Conservation (phyloP, 2,888 invertebrate species). For the Andrena bucephala region DNA sequence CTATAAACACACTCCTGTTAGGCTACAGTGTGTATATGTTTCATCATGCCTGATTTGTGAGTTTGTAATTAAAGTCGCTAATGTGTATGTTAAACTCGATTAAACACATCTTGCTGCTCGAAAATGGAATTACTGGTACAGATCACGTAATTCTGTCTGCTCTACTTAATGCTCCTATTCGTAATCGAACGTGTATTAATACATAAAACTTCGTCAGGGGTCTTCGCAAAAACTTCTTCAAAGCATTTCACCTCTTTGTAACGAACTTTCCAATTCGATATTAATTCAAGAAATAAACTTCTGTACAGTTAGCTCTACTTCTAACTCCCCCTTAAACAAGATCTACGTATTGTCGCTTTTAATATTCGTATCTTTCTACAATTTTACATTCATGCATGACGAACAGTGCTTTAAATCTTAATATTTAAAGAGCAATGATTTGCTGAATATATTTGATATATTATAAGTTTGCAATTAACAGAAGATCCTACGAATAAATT, state of each 20-base stretch:
- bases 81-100: conserved; percentile 32
- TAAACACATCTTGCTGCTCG: conserved; percentile 24
- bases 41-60: conserved; percentile 61
- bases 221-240: background rate
- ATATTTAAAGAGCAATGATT: conserved; percentile 10
- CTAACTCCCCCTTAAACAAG: background rate
- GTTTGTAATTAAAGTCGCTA: conserved; percentile 55
- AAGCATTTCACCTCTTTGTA: background rate
- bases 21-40: conserved; percentile 66
- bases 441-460: conserved; percentile 1
- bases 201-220: background rate
- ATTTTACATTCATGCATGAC: conserved; percentile 32
- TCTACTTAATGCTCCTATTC: background rate
- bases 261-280: background rate
- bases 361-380: background rate
- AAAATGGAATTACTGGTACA: conserved; percentile 15
- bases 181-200: background rate
- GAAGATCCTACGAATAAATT: conserved; percentile 13
- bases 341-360: conserved; percentile 10
- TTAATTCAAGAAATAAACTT: background rate
- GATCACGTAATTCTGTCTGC: background rate
- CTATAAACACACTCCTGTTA: conserved; percentile 83
- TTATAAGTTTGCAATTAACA: background rate
- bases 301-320: background rate
- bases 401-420: background rate